Percentiles rank a stretch among this genome's conserved stretches.
These are phyloP conservation scores for Lagria hirta DNA, from an alignment of 2,888 invertebrate genomes.

Conservation along the genomic window DNA sequence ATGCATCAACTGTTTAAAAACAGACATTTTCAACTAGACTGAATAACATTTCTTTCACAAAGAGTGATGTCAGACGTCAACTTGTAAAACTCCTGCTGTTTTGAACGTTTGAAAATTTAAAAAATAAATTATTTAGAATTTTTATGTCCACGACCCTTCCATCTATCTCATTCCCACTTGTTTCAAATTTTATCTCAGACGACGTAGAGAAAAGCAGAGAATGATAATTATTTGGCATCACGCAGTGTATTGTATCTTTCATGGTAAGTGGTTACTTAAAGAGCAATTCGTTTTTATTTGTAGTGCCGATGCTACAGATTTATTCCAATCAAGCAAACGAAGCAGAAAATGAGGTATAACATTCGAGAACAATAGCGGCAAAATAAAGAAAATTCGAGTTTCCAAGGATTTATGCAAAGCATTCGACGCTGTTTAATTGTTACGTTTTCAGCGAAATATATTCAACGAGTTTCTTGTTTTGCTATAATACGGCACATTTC, in stretches of 20 bases:
- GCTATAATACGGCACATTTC: constrained; percentile 13
- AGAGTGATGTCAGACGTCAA: constrained; percentile 28
- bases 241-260: constrained; percentile 24
- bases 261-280: constrained; percentile 27
- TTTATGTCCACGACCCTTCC: constrained; percentile 18
- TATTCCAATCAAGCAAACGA: constrained; percentile 23
- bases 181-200: constrained; percentile 4
- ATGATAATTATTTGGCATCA: constrained; percentile 24
- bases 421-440: constrained; percentile 16
- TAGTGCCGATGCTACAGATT: constrained; percentile 23
- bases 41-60: constrained; percentile 19
- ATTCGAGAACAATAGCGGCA: constrained; percentile 22
- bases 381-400: constrained; percentile 24
- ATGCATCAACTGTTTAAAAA: too few species aligned
- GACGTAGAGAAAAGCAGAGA: constrained; percentile 12
- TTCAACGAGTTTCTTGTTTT: constrained; percentile 17
- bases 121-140: constrained; percentile 24
- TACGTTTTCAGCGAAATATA: constrained; percentile 17
- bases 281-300: constrained; percentile 26
- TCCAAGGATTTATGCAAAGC: constrained; percentile 19
- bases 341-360: constrained; percentile 25
- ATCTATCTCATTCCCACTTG: constrained; percentile 14
- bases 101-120: constrained; percentile 23
- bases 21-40: too few species aligned
- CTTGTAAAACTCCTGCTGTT: constrained; percentile 29